These are phyloP conservation scores for Dolichallabes microphthalmus DNA, from an alignment of 2,113 vertebrate species.

Conservation along the genomic window DNA sequence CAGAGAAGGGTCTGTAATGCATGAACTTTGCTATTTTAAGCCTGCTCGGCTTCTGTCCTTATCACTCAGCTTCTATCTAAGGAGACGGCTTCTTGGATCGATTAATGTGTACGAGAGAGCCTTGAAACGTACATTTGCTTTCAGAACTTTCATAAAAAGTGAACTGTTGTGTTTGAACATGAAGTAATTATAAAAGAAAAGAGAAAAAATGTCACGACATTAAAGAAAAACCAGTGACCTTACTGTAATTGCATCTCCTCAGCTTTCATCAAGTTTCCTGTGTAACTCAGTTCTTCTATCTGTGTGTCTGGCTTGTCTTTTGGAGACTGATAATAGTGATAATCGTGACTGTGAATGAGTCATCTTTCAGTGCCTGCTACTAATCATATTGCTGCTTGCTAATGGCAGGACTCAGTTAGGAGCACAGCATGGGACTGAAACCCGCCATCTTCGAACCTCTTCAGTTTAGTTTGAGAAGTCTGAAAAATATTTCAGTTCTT, in stretches of 20 bases:
- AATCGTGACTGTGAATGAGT: slow-evolving; percentile 12
- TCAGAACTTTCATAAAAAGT: not conserved
- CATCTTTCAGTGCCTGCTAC: slow-evolving; percentile 13
- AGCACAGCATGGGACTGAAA: not conserved
- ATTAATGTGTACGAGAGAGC: not conserved
- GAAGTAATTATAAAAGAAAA: not conserved
- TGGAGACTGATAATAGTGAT: slow-evolving; percentile 36
- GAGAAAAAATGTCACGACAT: not conserved
- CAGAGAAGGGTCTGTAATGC: slow-evolving; percentile 24
- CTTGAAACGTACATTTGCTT: not conserved
- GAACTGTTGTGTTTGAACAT: not conserved
- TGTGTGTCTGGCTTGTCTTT: slow-evolving; percentile 23
- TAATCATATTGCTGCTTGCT: not conserved
- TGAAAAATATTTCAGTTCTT: not conserved
- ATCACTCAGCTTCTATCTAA: slow-evolving; percentile 1
- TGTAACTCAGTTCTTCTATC: slow-evolving; percentile 9
- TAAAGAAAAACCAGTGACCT: not conserved
- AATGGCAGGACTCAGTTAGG: not conserved
- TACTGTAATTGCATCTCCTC: not conserved
- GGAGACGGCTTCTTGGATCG: not conserved
- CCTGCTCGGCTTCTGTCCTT: slow-evolving; percentile 19
- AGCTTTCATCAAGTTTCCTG: not conserved
- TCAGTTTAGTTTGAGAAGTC: not conserved
- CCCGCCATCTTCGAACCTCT: not conserved
- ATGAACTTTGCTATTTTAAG: slow-evolving; percentile 40